Evolutionary conservation across 2,113 vertebrate species (phyloP).

Genomic region (Oncorhynchus clarkii): DNA sequence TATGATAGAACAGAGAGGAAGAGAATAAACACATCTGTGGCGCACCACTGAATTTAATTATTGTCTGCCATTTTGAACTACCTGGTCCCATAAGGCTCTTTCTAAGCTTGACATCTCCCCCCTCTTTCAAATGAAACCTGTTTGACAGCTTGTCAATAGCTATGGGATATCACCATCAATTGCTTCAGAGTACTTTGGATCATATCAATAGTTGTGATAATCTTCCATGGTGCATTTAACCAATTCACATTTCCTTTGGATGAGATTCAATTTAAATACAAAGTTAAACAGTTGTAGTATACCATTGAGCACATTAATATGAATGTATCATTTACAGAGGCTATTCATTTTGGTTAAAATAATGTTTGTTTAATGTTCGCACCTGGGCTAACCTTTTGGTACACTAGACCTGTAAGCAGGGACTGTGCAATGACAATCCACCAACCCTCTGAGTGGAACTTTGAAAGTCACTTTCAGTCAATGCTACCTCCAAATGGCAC

Average conservation of each 20-base stretch:
- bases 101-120: constrained; percentile 30
- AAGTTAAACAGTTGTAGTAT: neutral
- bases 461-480: constrained; percentile 76
- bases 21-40: neutral
- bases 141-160: constrained; percentile 25
- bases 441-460: constrained; percentile 51
- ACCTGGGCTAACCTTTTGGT: neutral
- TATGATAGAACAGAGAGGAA: neutral
- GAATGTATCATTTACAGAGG: neutral
- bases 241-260: neutral
- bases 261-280: neutral
- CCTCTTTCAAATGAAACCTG: constrained; percentile 34
- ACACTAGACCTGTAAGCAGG: neutral
- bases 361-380: neutral
- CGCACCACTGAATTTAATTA: constrained; percentile 7
- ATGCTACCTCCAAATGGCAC: constrained; percentile 68
- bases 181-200: constrained; percentile 14
- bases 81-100: constrained; percentile 13
- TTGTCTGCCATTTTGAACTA: constrained; percentile 21
- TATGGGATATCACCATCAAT: constrained; percentile 12
- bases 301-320: neutral
- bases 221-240: neutral
- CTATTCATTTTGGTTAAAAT: neutral
- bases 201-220: constrained; percentile 4
- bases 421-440: constrained; percentile 1